Conservation (phyloP, 1,140 invertebrate genomes). For the Ganaspis sp. region DNA sequence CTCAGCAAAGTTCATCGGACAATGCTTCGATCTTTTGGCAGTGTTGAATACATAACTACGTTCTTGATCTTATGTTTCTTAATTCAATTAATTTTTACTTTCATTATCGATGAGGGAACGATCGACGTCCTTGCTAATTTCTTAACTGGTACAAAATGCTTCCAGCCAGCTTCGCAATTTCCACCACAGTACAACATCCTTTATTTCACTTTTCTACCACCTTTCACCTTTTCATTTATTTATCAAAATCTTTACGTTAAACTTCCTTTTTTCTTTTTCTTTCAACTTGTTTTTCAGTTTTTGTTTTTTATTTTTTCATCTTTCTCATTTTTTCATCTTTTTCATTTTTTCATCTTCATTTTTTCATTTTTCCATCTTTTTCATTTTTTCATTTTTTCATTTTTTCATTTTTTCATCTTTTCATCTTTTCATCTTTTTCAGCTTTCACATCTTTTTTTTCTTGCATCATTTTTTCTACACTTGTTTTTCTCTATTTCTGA, state of each 20-base stretch:
- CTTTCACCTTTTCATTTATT: not conserved
- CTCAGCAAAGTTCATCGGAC: not conserved
- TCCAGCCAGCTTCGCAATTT: conserved; percentile 14
- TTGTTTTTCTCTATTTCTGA: no score
- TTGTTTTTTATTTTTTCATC: not conserved
- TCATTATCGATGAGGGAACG: conserved; percentile 25
- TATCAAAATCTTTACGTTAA: no score
- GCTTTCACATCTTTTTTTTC: no score
- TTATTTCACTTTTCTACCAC: not conserved
- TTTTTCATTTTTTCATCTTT: no score
- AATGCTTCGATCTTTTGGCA: conserved; percentile 37
- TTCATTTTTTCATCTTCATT: no score
- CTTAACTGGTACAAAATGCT: not conserved
- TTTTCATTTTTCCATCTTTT: no score
- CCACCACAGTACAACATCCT: not conserved
- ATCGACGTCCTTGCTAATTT: not conserved
- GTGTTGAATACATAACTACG: conserved; percentile 34
- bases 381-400: no score
- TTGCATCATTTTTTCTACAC: no score
- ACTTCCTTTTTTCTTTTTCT: no score
- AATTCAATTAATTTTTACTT: conserved; percentile 25
- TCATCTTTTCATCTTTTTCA: no score
- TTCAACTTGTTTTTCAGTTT: not conserved
- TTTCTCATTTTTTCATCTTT: no score
- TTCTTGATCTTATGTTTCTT: conserved; percentile 18